These are phyloP conservation scores for Gymnocheta viridis DNA, from an alignment of 2,888 invertebrate species.

Conservation along the genomic window DNA sequence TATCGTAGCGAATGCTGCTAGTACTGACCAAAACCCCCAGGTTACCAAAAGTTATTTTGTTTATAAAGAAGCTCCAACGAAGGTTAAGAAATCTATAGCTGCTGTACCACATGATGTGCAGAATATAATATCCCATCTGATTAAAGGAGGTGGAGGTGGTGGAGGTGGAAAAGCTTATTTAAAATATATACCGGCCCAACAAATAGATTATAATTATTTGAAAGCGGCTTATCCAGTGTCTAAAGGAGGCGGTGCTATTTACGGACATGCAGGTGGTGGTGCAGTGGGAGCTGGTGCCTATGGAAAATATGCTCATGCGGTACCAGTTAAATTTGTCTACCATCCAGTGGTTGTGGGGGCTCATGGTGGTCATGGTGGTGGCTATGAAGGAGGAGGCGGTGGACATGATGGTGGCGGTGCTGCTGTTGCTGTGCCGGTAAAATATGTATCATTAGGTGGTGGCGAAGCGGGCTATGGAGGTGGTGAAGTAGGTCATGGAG, in stretches of 20 bases:
- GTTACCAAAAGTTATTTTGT: slow-evolving; percentile 75
- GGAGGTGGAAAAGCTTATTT: slow-evolving; percentile 76
- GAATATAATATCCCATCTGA: slow-evolving; percentile 77
- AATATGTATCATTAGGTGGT: slow-evolving; percentile 17
- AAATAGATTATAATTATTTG: slow-evolving; percentile 74
- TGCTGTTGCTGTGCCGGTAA: slow-evolving; percentile 15
- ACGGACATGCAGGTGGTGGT: slow-evolving; percentile 49
- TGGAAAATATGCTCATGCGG: slow-evolving; percentile 53
- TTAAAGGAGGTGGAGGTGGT: slow-evolving; percentile 73
- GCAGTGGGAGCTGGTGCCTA: slow-evolving; percentile 15
- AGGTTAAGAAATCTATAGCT: slow-evolving; percentile 76
- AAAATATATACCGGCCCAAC: slow-evolving; percentile 76
- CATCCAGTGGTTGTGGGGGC: slow-evolving; percentile 63
- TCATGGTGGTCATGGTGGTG: slow-evolving; percentile 23
- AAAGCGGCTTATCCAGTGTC: slow-evolving; percentile 56
- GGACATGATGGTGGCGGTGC: slow-evolving; percentile 7
- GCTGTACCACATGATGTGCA: slow-evolving; percentile 78
- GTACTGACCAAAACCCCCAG: slow-evolving; percentile 67
- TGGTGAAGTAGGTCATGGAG: background rate
- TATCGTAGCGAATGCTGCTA: background rate
- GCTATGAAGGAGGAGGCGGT: background rate
- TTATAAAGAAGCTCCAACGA: slow-evolving; percentile 74
- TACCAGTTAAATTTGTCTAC: slow-evolving; percentile 75
- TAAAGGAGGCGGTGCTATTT: slow-evolving; percentile 57
- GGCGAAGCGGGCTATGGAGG: slow-evolving; percentile 20